Evolutionary conservation across 1,140 invertebrate genomes (phyloP), one percentile per base, ranked within the genome.

Genomic region (Parapsyche elsis): DNA sequence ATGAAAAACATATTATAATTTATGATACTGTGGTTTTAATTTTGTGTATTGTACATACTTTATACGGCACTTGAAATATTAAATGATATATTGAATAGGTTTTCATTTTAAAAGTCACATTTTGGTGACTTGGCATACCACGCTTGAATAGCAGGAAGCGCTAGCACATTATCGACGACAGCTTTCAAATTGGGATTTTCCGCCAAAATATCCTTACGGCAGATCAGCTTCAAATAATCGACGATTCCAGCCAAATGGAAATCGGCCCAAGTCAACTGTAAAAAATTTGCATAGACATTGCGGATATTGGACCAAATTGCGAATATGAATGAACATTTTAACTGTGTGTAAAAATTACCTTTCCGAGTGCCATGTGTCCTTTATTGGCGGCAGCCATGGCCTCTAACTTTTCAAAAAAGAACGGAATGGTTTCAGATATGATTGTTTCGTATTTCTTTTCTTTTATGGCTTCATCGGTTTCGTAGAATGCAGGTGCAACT

Each of bases 261-360:
- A 86, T 94, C 93, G 38, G 91, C 92, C 92, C 92, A 93, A 10
- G 92, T 90, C 0, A 93, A 85, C 91, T 92, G 85, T 75, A 87
- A 88, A 73, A 16, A 2, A 12, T 53, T 14, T 5, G 10, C 16
- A 53, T 53, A 5, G 2, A 53, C 1, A 53, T 53, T 46, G 45
- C 5, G 5, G 12, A 46, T 12, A 46, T 46, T 46, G 12, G 5
- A 46, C 45, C 45, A 46, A 46, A 46, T 46, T 46, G 5, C 45
- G 12, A 46, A 46, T 12, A 46, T 46, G 78, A 61, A 83, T 79
- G 79, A 10, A 10, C 30, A 30, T 71, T 24, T 44, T n/a, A 71
- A 71, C 5, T 30, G 12, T 16, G 14, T 24, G 12, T 46, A 12
- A 46, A 46, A 46, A 46, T 7, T 83, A 92, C 89, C 84, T 89